Percentiles rank a stretch among this genome's conserved stretches.
Conservation (phyloP, 53 echinoderm and acorn worm genomes). For the Holothuria scabra region DNA sequence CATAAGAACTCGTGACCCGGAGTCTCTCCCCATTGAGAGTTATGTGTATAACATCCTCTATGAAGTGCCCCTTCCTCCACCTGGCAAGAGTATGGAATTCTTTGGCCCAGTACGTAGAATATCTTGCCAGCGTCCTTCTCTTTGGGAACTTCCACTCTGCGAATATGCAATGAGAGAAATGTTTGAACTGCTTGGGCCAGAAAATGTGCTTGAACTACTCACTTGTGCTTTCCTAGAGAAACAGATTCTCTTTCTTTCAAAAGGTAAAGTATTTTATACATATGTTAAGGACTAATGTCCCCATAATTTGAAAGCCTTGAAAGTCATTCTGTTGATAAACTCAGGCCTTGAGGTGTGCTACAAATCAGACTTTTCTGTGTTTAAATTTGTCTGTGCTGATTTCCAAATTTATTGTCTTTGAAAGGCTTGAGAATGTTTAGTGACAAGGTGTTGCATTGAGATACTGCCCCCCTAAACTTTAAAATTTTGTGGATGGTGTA, state of each 20-base stretch:
- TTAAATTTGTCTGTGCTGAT: too few species aligned
- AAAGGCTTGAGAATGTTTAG: too few species aligned
- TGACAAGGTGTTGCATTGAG: too few species aligned
- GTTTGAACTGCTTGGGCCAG: slow-evolving; percentile 82
- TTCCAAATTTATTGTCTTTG: too few species aligned
- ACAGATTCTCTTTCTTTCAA: slow-evolving; percentile 91
- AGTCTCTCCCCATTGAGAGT: slow-evolving; percentile 79
- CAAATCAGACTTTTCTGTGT: too few species aligned
- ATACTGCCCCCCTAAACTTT: too few species aligned
- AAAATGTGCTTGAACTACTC: slow-evolving; percentile 82
- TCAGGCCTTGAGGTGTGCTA: too few species aligned
- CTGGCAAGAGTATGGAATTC: slow-evolving; percentile 86
- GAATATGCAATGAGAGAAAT: slow-evolving; percentile 82
- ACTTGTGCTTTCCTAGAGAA: slow-evolving; percentile 94
- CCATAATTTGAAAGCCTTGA: too few species aligned
- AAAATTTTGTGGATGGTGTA: too few species aligned
- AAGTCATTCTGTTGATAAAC: neutral
- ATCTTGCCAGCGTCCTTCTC: slow-evolving; percentile 83
- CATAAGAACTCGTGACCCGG: slow-evolving; percentile 62
- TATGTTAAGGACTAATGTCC: too few species aligned
- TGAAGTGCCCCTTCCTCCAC: slow-evolving; percentile 85
- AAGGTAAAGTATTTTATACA: slow-evolving; percentile 60
- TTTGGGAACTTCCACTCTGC: slow-evolving; percentile 84
- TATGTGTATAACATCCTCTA: slow-evolving; percentile 95
- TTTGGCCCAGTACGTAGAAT: slow-evolving; percentile 67